These are phyloP conservation scores for Drosophila parthenogenetica DNA, from an alignment of 2,888 invertebrate species.

Conservation along the genomic window DNA sequence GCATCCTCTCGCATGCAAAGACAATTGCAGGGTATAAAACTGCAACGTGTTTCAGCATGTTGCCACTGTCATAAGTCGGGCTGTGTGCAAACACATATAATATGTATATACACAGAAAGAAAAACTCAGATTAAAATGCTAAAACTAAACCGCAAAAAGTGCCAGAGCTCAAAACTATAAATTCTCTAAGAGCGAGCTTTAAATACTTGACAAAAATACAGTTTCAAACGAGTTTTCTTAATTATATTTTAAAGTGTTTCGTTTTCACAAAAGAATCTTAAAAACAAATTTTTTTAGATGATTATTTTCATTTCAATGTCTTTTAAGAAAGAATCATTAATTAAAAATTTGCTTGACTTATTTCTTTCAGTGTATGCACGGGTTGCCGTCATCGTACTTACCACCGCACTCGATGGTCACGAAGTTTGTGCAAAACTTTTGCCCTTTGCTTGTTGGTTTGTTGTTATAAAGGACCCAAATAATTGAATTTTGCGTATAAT, in stretches of 20 bases:
- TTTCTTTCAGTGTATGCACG: background rate
- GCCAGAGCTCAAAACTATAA: too few relatives aligned
- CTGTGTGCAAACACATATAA: background rate
- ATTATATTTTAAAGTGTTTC: too few relatives aligned
- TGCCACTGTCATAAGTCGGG: constrained; percentile 10
- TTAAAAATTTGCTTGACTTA: too few relatives aligned
- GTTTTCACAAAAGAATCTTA: too few relatives aligned
- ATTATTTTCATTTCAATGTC: too few relatives aligned
- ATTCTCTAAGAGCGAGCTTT: too few relatives aligned
- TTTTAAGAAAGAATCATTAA: too few relatives aligned
- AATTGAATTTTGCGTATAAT: constrained; percentile 68
- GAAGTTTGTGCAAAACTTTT: constrained; percentile 49
- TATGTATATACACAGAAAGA: background rate
- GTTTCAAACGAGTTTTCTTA: too few relatives aligned
- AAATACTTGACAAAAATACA: too few relatives aligned
- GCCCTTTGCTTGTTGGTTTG: constrained; percentile 46
- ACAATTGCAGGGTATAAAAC: constrained; percentile 6
- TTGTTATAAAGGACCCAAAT: constrained; percentile 63
- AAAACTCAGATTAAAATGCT: too few relatives aligned
- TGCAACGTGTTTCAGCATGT: constrained; percentile 19
- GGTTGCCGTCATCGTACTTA: constrained; percentile 1
- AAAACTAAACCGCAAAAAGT: too few relatives aligned
- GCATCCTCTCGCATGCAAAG: background rate
- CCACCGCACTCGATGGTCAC: constrained; percentile 7
- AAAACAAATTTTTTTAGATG: too few relatives aligned